A percentile compares a stretch with the other conserved stretches of the same genome.
Conservation (phyloP, 2,888 invertebrate genomes). For the Aquatica leii region DNA sequence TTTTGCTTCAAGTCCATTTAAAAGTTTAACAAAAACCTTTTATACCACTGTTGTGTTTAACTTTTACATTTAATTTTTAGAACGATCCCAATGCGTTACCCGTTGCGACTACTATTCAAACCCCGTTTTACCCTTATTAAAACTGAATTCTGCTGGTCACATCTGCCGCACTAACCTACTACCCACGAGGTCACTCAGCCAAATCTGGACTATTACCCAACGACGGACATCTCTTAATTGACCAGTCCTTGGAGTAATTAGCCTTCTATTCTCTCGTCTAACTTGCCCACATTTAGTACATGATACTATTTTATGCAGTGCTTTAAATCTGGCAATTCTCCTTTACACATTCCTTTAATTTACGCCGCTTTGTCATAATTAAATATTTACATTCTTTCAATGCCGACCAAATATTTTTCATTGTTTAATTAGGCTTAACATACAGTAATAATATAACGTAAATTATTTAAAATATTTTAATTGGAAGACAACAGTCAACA, state of each 20-base stretch:
- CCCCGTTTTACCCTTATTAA: constrained; percentile 33
- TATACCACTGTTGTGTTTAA: constrained; percentile 30
- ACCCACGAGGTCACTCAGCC: constrained; percentile 47
- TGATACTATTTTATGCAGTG: constrained; percentile 48
- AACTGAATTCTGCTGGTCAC: constrained; percentile 34
- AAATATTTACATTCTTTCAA: too few species aligned
- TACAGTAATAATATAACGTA: too few species aligned
- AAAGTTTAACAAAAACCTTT: constrained; percentile 27
- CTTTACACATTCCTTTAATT: too few species aligned
- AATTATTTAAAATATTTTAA: too few species aligned
- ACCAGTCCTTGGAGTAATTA: constrained; percentile 53
- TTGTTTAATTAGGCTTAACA: too few species aligned
- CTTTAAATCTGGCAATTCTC: too few species aligned
- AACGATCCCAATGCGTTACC: constrained; percentile 28
- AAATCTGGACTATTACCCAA: constrained; percentile 49
- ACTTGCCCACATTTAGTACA: constrained; percentile 43
- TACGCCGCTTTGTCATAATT: too few species aligned
- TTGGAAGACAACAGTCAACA: too few species aligned
- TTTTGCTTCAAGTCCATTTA: constrained; percentile 20
- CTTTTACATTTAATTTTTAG: constrained; percentile 34
- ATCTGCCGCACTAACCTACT: constrained; percentile 46
- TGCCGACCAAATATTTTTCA: too few species aligned
- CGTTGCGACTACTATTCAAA: constrained; percentile 21
- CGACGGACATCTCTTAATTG: constrained; percentile 50
- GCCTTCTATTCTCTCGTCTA: constrained; percentile 43